Percentiles rank a stretch among this genome's conserved stretches.
Evolutionary conservation across 2,888 invertebrate genomes (phyloP).

Genomic region (Pachymerium ferrugineum): DNA sequence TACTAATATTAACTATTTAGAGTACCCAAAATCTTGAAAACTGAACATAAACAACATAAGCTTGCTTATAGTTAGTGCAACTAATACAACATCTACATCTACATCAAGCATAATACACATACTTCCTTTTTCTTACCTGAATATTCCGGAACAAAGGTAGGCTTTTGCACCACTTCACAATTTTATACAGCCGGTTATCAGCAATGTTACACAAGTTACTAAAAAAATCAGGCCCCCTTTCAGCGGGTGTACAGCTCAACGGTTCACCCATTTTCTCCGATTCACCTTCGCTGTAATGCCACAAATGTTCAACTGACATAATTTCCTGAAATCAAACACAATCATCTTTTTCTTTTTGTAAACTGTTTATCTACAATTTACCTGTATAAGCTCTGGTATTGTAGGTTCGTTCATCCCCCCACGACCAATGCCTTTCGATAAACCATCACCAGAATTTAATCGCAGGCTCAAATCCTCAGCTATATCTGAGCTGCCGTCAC

Average conservation of each 20-base stretch:
- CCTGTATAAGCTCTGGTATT: slow-evolving; percentile 35
- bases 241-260: slow-evolving; percentile 26
- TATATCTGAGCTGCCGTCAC: slow-evolving; percentile 33
- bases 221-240: slow-evolving; percentile 56
- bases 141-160: slow-evolving; percentile 93
- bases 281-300: slow-evolving; percentile 75
- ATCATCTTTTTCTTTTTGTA: neutral
- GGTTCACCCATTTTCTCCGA: slow-evolving; percentile 43
- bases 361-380: neutral
- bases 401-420: slow-evolving; percentile 21
- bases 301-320: slow-evolving; percentile 91
- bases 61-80: no score
- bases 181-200: slow-evolving; percentile 91
- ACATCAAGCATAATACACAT: neutral
- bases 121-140: slow-evolving; percentile 58
- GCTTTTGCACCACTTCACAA: slow-evolving; percentile 98
- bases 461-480: slow-evolving; percentile 37
- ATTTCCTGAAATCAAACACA: slow-evolving; percentile 62
- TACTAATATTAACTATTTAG: no score
- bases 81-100: neutral
- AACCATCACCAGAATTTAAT: slow-evolving; percentile 33
- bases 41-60: no score
- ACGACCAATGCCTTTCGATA: slow-evolving; percentile 32
- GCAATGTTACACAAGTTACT: slow-evolving; percentile 89
- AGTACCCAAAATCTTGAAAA: no score